Conservation (phyloP, 92 coral and sea anemone species). For the Isaurus tuberculatus region DNA sequence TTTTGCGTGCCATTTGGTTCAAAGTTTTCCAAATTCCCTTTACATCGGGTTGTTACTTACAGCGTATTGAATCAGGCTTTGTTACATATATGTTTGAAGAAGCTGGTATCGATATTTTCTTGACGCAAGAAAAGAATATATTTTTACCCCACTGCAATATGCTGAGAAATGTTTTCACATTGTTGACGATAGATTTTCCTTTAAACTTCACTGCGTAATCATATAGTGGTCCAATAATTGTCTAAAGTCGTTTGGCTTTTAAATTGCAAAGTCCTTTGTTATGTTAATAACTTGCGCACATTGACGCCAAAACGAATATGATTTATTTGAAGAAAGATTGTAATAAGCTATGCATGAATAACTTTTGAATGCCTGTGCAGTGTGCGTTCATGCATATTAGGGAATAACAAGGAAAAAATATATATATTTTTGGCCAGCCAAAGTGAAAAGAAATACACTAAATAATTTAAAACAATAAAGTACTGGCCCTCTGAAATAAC, state of each 20-base stretch:
- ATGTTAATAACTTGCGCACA: conserved; percentile 17
- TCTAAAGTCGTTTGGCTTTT: conserved; percentile 4
- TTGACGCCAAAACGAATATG: neutral
- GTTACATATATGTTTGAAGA: neutral
- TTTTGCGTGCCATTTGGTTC: neutral
- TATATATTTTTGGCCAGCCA: too few relatives aligned
- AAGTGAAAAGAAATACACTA: too few relatives aligned
- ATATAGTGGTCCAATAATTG: neutral
- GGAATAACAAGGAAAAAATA: too few relatives aligned
- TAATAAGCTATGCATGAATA: neutral
- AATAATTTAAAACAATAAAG: too few relatives aligned
- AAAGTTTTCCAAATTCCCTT: neutral
- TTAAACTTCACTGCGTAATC: conserved; percentile 14
- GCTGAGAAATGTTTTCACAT: neutral
- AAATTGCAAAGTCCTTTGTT: conserved; percentile 4
- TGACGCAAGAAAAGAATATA: neutral
- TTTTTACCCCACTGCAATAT: neutral
- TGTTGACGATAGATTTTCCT: conserved; percentile 7
- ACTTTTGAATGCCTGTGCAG: neutral
- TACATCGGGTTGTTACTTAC: neutral
- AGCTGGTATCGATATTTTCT: neutral
- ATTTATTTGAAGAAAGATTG: neutral
- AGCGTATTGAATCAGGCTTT: neutral
- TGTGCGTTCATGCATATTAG: neutral
- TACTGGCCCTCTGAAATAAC: too few relatives aligned